These are phyloP conservation scores for Lasioglossum albipes DNA, from an alignment of 1,140 invertebrate genomes.

Conservation along the genomic window DNA sequence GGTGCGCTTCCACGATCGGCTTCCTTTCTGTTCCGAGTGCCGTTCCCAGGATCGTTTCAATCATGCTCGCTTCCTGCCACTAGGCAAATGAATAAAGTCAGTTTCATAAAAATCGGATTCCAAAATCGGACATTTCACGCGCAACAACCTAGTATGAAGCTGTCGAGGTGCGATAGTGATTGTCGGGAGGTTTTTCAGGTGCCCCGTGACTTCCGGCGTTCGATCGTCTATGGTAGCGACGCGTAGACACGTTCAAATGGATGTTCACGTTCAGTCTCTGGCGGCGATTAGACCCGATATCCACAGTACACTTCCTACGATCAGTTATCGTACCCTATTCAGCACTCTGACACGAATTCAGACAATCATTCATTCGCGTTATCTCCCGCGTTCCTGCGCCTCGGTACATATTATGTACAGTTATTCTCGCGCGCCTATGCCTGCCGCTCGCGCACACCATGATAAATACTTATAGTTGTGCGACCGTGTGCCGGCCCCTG, in stretches of 20 bases:
- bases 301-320: constrained; percentile 32
- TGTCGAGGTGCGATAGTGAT: neutral
- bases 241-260: constrained; percentile 13
- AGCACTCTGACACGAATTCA: constrained; percentile 46
- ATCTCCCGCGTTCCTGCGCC: constrained; percentile 48
- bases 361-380: constrained; percentile 61
- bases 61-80: too few species aligned
- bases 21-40: neutral
- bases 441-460: constrained; percentile 24
- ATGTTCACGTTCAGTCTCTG: constrained; percentile 17
- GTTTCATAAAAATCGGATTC: too few species aligned
- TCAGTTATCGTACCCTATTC: constrained; percentile 55
- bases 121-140: too few species aligned
- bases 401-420: constrained; percentile 57
- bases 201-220: neutral
- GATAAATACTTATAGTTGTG: constrained; percentile 37
- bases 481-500: too few species aligned
- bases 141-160: too few species aligned
- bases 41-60: neutral
- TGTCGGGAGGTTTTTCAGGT: neutral
- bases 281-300: constrained; percentile 38
- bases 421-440: constrained; percentile 49
- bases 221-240: neutral
- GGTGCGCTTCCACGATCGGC: neutral
- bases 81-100: too few species aligned